Evolutionary conservation across 1,140 invertebrate species (phyloP), one percentile per base, ranked within the genome.

Genomic region (Zaprionus nigranus): DNA sequence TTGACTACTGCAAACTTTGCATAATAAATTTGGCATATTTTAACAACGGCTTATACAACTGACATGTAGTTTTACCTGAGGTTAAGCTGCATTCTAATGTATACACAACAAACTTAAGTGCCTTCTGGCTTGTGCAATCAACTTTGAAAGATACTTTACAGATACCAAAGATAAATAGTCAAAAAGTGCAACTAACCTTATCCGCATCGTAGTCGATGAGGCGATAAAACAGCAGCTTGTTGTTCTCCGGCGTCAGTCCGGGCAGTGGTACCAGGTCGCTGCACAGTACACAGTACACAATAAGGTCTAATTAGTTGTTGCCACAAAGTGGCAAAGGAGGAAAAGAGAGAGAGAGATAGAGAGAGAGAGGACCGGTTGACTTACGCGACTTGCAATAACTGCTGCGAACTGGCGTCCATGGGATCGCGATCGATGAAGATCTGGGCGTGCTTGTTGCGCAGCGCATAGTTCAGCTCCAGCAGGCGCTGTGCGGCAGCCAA

Each of bases 381-480:
- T 93, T 91, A 95, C 95, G 94, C 94, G 43, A 94, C 92, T 86
- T 95, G 92, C 80, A 95, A 93, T n/a, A 94, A 91, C 30, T 94
- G 92, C 90, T 94, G 92, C 30, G 95, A 94, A 65, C 93, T 93
- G 40, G 93, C 92, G 13, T 94, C 92, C 77, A 93, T 81, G 2
- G 95, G 94, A 93, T 96, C 95, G 49, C 95, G 92, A 51, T 95
- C 94, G 60, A 92, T 91, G 83, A 96, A 96, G 75, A 96, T 94
- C 79, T 96, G 95, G 3, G 95, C 94, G 13, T 94, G 93, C 66
- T 94, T 95, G 13, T 94, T 93, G 12, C 95, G 93, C 73, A 96
- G 92, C 24, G 94, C 95, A 82, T 95, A 96, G 91, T 95, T 96
- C 57, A 94, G 82, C 69, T 95, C 94, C 71, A 96, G 94, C 71